phyloP scores from a whole-genome alignment of 2,797 vertebrate genomes.

The Notolepis coatsorum region DNA sequence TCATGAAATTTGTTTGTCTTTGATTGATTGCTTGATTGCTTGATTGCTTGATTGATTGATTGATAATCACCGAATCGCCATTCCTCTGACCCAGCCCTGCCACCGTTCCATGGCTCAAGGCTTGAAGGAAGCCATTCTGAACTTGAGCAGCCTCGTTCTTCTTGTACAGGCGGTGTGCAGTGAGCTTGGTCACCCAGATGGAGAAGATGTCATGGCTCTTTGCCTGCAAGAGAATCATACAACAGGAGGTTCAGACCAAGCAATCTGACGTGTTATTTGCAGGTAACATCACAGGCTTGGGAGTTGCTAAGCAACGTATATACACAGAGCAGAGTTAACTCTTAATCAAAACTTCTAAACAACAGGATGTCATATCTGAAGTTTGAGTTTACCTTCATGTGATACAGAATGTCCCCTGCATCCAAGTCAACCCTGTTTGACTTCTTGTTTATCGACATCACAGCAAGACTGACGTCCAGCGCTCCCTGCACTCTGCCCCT shows the following conservation, averaged over 20 bases:
- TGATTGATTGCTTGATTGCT: not conserved
- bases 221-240: slow-evolving; percentile 73
- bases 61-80: slow-evolving; percentile 69
- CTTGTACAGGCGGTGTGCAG: slow-evolving; percentile 87
- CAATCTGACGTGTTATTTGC: not conserved
- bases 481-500: slow-evolving; percentile 91
- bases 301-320: no score
- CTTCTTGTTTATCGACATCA: slow-evolving; percentile 95
- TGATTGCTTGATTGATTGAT: not conserved
- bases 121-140: slow-evolving; percentile 66
- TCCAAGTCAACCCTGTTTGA: slow-evolving; percentile 92
- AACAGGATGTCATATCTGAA: no score
- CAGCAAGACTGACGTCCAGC: slow-evolving; percentile 87
- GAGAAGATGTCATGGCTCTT: slow-evolving; percentile 91
- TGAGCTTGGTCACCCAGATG: slow-evolving; percentile 92
- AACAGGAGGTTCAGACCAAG: not conserved
- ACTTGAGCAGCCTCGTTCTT: slow-evolving; percentile 73
- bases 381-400: slow-evolving; percentile 86
- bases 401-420: slow-evolving; percentile 92
- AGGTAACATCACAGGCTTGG: no score
- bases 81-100: slow-evolving; percentile 60
- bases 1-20: no score
- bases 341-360: no score
- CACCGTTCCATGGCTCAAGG: slow-evolving; percentile 25
- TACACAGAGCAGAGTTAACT: no score